A percentile compares a stretch with the other conserved stretches of the same genome.
Evolutionary conservation across 2,113 vertebrate genomes (phyloP).

Genomic region (Barbus barbus): DNA sequence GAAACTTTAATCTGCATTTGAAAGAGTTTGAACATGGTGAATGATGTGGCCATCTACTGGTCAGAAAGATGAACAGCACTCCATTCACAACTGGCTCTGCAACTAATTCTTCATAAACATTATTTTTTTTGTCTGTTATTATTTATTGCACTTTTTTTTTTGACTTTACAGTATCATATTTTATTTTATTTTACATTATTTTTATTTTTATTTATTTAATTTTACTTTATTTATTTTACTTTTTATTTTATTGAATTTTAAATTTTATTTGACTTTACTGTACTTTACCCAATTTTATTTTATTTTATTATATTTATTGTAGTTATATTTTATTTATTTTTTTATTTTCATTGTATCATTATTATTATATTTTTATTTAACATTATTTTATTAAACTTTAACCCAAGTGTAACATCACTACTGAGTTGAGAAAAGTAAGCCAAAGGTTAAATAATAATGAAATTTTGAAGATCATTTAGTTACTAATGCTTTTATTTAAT

Average conservation of each 20-base stretch:
- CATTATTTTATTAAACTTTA: too few relatives aligned
- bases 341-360: not conserved
- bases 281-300: too few relatives aligned
- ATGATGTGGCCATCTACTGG: not conserved
- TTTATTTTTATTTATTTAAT: too few relatives aligned
- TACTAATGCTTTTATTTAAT: not conserved
- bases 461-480: too few relatives aligned
- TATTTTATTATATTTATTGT: not conserved
- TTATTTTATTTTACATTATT: too few relatives aligned
- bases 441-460: too few relatives aligned
- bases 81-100: not conserved
- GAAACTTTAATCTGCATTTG: too few relatives aligned
- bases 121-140: not conserved
- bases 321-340: not conserved
- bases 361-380: not conserved
- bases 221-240: too few relatives aligned
- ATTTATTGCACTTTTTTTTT: not conserved
- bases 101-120: not conserved
- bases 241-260: too few relatives aligned
- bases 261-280: too few relatives aligned
- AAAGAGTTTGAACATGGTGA: not conserved
- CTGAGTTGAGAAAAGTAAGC: not conserved
- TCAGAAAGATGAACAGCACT: not conserved
- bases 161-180: too few relatives aligned
- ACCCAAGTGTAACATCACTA: not conserved